Evolutionary conservation across 2,113 vertebrate species (phyloP), one percentile per base, ranked within the genome.

Genomic region (Centropristis striata): DNA sequence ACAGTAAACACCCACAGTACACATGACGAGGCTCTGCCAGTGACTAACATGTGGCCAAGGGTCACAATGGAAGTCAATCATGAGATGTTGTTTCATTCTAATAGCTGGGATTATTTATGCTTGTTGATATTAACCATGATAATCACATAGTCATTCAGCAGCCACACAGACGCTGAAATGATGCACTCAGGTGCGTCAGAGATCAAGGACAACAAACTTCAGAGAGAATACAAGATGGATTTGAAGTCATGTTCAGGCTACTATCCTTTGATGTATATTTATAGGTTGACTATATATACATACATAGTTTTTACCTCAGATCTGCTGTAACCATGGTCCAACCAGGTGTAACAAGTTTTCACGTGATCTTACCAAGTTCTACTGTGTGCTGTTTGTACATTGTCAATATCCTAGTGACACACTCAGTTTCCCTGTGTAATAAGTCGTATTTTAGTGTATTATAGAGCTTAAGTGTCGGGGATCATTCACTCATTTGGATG

Each of bases 31-130:
- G 36, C 37, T 0, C 0, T 0, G 3, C 28, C 46, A 16, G 49
- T 39, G 49, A 68, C 60, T 63, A 1, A 7, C 71, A 71, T 60
- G 67, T 73, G 87, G 7, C 64, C n/a, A 6, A 3, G 32, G 4
- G 65, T 69, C 75, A 72, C 51, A 14, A 0, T 27, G 66, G 74
- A 46, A 6, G 32, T 15, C 63, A 64, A 57, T 71, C 81, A 77
- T 10, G 9, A 47, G 73, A 53, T 16, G 28, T 0, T 4, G 60
- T 37, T 51, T 72, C 78, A 85, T 23, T 5, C 51, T 16, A n/a
- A 11, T 1, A 6, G 53, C 46, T 60, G 51, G 23, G 32, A 23
- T n/a, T 25, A 4, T 28, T 11, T 37, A 0, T 16, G 46, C 50
- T 20, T 71, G 50, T 23, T 39, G 23, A 4, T 28, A 15, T 49